Base-by-base conservation (phyloP, 1,140 invertebrate genomes). In the Scaptomyza montana region DNA sequence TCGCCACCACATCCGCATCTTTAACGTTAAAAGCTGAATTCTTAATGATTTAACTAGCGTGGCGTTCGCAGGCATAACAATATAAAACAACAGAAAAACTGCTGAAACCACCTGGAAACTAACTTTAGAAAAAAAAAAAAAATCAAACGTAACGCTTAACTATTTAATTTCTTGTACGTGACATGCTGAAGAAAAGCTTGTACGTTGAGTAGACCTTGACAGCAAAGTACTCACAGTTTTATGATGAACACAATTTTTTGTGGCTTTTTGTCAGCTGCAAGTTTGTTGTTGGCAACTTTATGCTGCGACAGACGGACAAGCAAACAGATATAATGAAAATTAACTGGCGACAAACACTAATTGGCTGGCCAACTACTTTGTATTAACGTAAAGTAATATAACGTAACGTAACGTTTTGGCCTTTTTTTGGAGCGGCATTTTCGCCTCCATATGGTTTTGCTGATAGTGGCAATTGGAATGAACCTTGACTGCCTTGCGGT, bases 151-250 rank as follows among this genome's bases (percentile, higher is more conserved):
- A 57, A 30, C 57, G 55, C 65, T 75, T 79, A 78, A 80, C 84
- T 74, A 66, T 77, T 89, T 89, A 87, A 87, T 87, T 87, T 71
- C 79, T 68, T 57, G 54, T 60, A 77, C 82, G 78, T 87, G 82
- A 79, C 79, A 73, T 72, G 76, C 61, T 25, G 43, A 4, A 69
- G 59, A 39, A 30, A 51, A 12, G 41, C 46, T 21, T 28, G 19
- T 28, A 25, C 5, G 19, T 2, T 4, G 28, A 33, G 30, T 33
- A 33, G 30, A 25, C 21, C 21, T 7, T 10, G 5, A 49, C 54
- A 43, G 13, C 16, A 21, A 16, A 25, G 21, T 41, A 47, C 28
- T 47, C 62, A 64, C 53, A 25, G 21, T 80, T 80, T 80, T 77
- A 67, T 51, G 78, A 62, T 60, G 47, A 49, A 54, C 33, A 7